Evolutionary conservation across 2,888 invertebrate genomes (phyloP), one percentile per base, ranked within the genome.

Genomic region (Oscheius sp.): DNA sequence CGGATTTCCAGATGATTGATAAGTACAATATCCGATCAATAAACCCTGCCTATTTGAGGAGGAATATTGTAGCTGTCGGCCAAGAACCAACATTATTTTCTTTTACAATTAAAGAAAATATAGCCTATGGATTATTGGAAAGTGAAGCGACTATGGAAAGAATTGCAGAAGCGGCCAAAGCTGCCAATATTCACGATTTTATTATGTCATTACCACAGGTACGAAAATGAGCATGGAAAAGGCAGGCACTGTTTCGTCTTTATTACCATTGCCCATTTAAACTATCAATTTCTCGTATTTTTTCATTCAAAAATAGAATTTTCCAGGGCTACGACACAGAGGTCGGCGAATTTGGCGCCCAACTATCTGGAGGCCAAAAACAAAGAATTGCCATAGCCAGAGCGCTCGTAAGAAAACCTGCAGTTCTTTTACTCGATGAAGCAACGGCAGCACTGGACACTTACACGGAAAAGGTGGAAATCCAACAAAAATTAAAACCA

Each of bases 381-480:
- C 95, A 95, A 88, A 90, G 95, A 72, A 93, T 95, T 61, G 94
- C 94, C 16, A 94, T 95, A 74, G 94, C 94, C 0, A 90, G 94
- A 59, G 94, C 94, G 0, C 88, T 95, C 69, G 92, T 94, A 0
- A 80, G 81, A 64, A 84, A 87, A 58, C 87, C 87, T 35, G 80
- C 77, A 21, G 80, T 87, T 46, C 77, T 87, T 23, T 76, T 87
- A 23, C 74, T 87, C 21, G 87, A 87, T 72, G 87, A 87, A 73
- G 87, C 87, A 7, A 87, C 87, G 6, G 84, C 86, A 0, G 85
- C 85, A 3, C 66, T 87, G 25, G 86, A 87, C 72, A 81, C 81
- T 43, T 77, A 82, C 13, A 81, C 79, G 68, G 86, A 86, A 63
- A 84, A 85, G 70, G 81, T 77, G 29, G 25, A 41, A 12, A 29